Percentiles rank a stretch among this genome's conserved stretches.
Evolutionary conservation across 2,113 vertebrate genomes (phyloP).

Genomic region (Limnothrissa miodon): DNA sequence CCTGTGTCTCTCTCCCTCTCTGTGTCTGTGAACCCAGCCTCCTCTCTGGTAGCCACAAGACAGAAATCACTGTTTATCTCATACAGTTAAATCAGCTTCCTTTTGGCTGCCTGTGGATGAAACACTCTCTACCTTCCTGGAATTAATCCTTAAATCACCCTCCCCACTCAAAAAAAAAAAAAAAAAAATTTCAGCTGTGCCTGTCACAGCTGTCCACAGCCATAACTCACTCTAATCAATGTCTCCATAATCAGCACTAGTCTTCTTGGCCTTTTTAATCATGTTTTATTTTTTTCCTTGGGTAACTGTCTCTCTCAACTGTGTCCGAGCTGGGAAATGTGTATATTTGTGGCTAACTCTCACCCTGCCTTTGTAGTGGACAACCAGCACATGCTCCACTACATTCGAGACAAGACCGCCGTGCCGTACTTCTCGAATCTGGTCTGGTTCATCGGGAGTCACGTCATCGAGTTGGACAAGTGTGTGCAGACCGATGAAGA

Average conservation of each 20-base stretch:
- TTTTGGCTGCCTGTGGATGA: not conserved
- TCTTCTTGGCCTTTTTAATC: not conserved
- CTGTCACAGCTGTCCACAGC: not conserved
- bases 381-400: constrained; percentile 98
- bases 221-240: not conserved
- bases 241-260: not conserved
- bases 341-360: constrained; percentile 29
- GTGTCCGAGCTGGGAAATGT: not conserved
- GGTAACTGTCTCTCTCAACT: not conserved
- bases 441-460: constrained; percentile 98
- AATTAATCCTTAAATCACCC: not conserved
- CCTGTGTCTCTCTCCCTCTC: too few species aligned
- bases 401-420: constrained; percentile 95
- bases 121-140: not conserved
- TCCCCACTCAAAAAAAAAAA: not conserved
- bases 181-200: too few species aligned
- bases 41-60: not conserved
- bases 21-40: not conserved
- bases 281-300: not conserved
- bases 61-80: not conserved
- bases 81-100: not conserved
- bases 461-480: constrained; percentile 96
- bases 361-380: constrained; percentile 78
- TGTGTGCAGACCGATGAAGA: constrained; percentile 98
- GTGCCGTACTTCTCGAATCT: constrained; percentile 98